Percentiles rank a stretch among this genome's conserved stretches.
These are phyloP conservation scores for Drosophila mayri DNA, from an alignment of 1,140 invertebrate genomes.

Conservation along the genomic window DNA sequence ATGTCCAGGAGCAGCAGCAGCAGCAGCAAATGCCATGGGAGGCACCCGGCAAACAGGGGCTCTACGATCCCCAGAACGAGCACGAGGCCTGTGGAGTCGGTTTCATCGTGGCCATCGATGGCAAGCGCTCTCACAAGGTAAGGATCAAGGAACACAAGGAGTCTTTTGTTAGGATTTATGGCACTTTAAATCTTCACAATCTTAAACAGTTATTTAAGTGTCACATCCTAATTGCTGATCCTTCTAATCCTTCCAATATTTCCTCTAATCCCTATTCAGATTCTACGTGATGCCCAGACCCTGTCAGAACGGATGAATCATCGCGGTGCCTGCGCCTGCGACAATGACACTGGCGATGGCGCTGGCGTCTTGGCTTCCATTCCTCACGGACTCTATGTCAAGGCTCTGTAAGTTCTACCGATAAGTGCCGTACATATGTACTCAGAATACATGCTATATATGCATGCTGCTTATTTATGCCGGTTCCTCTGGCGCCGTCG, in stretches of 20 bases:
- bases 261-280: conserved; percentile 86
- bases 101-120: conserved; percentile 99
- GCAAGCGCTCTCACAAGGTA: conserved; percentile 95
- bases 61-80: conserved; percentile 97
- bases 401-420: conserved; percentile 90
- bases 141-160: conserved; percentile 63
- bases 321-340: conserved; percentile 98
- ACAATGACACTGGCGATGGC: conserved; percentile 99
- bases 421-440: conserved; percentile 7
- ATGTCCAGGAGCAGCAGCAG: conserved; percentile 40
- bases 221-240: not conserved
- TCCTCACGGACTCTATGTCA: conserved; percentile 96
- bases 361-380: conserved; percentile 98
- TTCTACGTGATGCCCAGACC: conserved; percentile 96
- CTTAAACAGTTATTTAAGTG: not conserved
- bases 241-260: conserved; percentile 2
- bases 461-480: conserved; percentile 24
- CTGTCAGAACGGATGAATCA: conserved; percentile 99
- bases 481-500: conserved; percentile 57
- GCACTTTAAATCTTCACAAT: no score
- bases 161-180: not conserved
- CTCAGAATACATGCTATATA: not conserved
- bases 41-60: conserved; percentile 90
- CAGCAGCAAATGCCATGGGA: conserved; percentile 87
- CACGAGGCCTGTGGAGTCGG: conserved; percentile 99